phyloP scores from a whole-genome alignment of 2,113 vertebrate genomes.

The Hemichromis elongatus region DNA sequence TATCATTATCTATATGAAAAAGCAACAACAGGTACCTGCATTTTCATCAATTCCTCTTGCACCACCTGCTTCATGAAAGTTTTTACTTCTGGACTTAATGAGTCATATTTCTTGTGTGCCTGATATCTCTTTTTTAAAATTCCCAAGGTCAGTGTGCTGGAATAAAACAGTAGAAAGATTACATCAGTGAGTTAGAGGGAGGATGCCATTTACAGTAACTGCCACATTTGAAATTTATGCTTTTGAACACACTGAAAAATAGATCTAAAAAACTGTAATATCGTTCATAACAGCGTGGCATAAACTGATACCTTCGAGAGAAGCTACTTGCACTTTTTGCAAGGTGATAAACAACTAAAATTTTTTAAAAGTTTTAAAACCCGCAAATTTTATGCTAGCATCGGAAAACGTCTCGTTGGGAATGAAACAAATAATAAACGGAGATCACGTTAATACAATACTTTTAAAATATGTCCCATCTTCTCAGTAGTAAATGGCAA shows the following conservation, averaged over 20 bases:
- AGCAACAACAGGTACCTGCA: slow-evolving; percentile 52
- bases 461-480: not conserved
- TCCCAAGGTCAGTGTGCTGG: slow-evolving; percentile 60
- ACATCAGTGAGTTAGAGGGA: not conserved
- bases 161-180: not conserved
- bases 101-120: slow-evolving; percentile 23
- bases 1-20: not conserved
- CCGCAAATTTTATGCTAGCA: not conserved
- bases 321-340: not conserved
- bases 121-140: slow-evolving; percentile 63
- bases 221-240: not conserved
- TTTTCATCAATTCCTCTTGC: slow-evolving; percentile 66
- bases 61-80: slow-evolving; percentile 58
- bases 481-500: not conserved
- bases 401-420: not conserved
- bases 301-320: not conserved
- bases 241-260: not conserved
- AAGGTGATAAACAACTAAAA: not conserved
- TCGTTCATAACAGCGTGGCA: not conserved
- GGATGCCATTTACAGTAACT: not conserved
- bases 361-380: not conserved
- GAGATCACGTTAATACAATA: not conserved
- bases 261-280: not conserved
- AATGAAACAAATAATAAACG: not conserved
- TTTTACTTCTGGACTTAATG: slow-evolving; percentile 50